phyloP scores from a whole-genome alignment of 2,113 vertebrate species.

The Mormoops blainvillei region DNA sequence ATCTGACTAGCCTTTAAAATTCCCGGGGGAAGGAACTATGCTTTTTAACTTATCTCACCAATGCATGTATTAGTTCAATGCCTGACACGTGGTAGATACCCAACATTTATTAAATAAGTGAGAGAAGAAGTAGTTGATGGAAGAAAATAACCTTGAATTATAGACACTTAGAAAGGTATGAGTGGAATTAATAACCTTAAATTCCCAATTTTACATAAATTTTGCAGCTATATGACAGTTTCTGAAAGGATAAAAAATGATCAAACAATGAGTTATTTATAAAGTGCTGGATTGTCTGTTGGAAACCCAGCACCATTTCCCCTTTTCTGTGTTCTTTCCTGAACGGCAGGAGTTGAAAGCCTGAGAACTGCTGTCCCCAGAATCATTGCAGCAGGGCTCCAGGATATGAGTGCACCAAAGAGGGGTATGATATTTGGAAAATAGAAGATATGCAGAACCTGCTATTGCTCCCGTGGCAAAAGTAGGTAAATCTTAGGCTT shows the following conservation, averaged over 20 bases:
- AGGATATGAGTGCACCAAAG: not conserved
- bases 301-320: not conserved
- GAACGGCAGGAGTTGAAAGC: not conserved
- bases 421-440: not conserved
- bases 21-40: not conserved
- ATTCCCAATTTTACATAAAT: not conserved
- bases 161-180: not conserved
- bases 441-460: not conserved
- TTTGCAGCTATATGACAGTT: not conserved
- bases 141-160: not conserved
- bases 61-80: not conserved
- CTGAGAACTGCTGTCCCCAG: not conserved
- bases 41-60: not conserved
- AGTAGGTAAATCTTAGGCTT: not conserved
- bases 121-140: not conserved
- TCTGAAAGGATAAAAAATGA: not conserved
- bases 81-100: not conserved
- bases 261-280: not conserved
- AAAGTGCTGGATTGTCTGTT: not conserved
- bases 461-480: not conserved
- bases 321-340: not conserved
- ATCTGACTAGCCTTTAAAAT: not conserved
- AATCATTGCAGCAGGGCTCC: not conserved
- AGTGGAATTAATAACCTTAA: not conserved
- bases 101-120: not conserved